Evolutionary conservation across 1,140 invertebrate species (phyloP).

Genomic region (Pristionchus pacificus): DNA sequence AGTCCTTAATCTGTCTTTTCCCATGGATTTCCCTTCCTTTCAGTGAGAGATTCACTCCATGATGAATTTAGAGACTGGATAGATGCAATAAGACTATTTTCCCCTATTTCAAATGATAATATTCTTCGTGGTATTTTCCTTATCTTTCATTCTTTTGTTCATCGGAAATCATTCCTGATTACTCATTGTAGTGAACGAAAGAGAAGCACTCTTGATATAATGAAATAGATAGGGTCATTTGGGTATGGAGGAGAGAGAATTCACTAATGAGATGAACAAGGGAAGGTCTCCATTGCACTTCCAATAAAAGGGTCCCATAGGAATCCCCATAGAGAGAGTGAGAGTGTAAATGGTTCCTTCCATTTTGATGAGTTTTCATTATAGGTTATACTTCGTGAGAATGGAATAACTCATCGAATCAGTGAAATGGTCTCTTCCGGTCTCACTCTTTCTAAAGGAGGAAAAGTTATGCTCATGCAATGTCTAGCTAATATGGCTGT

Average conservation of each 20-base stretch:
- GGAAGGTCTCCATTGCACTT: neutral
- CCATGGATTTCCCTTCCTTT: slow-evolving; percentile 7
- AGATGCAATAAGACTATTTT: too few relatives aligned
- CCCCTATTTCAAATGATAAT: too few relatives aligned
- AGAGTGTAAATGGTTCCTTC: neutral
- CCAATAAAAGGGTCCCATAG: too few relatives aligned
- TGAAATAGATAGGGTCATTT: slow-evolving; percentile 3
- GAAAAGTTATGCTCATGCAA: slow-evolving; percentile 43
- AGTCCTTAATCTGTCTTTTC: slow-evolving; percentile 9
- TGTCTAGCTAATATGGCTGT: slow-evolving; percentile 50
- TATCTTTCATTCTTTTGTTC: slow-evolving; percentile 14
- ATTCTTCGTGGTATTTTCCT: slow-evolving; percentile 18
- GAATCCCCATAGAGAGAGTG: too few relatives aligned
- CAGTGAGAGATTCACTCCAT: neutral
- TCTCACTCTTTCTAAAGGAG: slow-evolving; percentile 34
- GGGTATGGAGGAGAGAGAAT: neutral
- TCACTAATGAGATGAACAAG: neutral
- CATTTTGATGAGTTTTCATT: slow-evolving; percentile 1
- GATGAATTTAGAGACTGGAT: too few relatives aligned
- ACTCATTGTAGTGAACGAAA: too few relatives aligned
- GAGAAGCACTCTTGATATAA: neutral
- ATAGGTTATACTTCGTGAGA: slow-evolving; percentile 14
- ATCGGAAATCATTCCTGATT: too few relatives aligned
- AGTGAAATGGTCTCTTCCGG: slow-evolving; percentile 38
- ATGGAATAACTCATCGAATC: slow-evolving; percentile 40